These are phyloP conservation scores for Lithophane leautieri DNA, from an alignment of 2,888 invertebrate genomes.

Conservation along the genomic window DNA sequence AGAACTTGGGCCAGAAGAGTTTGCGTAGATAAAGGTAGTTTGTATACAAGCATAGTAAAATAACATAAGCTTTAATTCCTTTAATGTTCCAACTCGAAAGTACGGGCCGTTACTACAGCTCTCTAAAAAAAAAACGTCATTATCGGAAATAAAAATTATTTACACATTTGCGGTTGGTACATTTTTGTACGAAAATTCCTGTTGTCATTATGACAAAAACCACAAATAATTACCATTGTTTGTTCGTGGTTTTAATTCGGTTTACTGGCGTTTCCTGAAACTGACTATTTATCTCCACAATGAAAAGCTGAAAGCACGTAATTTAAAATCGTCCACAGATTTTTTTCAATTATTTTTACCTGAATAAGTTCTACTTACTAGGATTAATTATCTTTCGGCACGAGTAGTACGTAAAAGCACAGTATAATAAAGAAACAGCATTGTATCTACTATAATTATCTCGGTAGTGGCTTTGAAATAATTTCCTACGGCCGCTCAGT, in stretches of 20 bases:
- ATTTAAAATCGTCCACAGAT: not conserved
- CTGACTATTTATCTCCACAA: not conserved
- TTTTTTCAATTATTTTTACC: not conserved
- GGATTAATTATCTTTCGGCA: not conserved
- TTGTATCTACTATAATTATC: too few relatives aligned
- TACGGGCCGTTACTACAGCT: too few relatives aligned
- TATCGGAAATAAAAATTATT: not conserved
- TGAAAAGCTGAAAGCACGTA: not conserved
- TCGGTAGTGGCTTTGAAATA: too few relatives aligned
- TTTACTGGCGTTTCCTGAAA: constrained; percentile 5
- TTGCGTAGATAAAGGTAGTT: constrained; percentile 9
- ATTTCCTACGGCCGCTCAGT: too few relatives aligned
- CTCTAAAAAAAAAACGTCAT: not conserved
- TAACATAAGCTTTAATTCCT: not conserved
- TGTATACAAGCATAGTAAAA: not conserved
- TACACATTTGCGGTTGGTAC: not conserved
- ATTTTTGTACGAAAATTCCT: constrained; percentile 2
- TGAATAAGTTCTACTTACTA: too few relatives aligned
- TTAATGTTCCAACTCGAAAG: too few relatives aligned
- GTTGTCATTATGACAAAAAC: constrained; percentile 5
- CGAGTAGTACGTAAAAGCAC: not conserved
- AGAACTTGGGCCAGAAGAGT: not conserved
- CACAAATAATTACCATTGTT: constrained; percentile 21
- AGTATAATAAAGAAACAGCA: too few relatives aligned
- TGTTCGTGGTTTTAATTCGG: constrained; percentile 2